These are phyloP conservation scores for Ischnus inquisitorius DNA, from an alignment of 2,888 invertebrate species.

Conservation along the genomic window DNA sequence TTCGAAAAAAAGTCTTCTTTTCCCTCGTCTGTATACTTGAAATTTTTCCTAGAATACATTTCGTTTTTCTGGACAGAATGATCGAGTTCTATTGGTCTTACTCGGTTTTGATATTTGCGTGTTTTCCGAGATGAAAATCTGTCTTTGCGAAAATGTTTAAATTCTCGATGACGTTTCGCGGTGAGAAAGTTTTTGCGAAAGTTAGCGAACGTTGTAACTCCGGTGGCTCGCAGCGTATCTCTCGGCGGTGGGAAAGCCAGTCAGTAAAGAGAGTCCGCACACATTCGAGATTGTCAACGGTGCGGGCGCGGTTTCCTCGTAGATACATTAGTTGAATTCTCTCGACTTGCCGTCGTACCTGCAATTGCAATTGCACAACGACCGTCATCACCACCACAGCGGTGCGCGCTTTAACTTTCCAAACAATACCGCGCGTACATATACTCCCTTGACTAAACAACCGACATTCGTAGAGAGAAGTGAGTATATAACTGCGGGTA, in stretches of 20 bases:
- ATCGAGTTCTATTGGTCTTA: no score
- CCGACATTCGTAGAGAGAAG: constrained; percentile 11
- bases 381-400: not conserved
- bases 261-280: not conserved
- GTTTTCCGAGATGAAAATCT: no score
- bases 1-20: no score
- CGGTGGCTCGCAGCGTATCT: constrained; percentile 1
- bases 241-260: not conserved
- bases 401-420: constrained; percentile 22
- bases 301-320: not conserved
- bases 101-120: no score
- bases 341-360: constrained; percentile 6
- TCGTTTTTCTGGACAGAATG: no score
- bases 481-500: not conserved
- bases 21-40: no score
- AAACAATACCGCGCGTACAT: constrained; percentile 24
- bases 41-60: no score
- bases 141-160: no score
- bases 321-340: constrained; percentile 22
- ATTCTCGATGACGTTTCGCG: no score
- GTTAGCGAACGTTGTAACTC: not conserved
- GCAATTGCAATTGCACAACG: constrained; percentile 9
- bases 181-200: not conserved
- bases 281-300: constrained; percentile 3
- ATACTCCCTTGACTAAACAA: constrained; percentile 29